Percentiles rank a stretch among this genome's conserved stretches.
These are phyloP conservation scores for Azemiops feae DNA, from an alignment of 2,113 vertebrate species.

Conservation along the genomic window DNA sequence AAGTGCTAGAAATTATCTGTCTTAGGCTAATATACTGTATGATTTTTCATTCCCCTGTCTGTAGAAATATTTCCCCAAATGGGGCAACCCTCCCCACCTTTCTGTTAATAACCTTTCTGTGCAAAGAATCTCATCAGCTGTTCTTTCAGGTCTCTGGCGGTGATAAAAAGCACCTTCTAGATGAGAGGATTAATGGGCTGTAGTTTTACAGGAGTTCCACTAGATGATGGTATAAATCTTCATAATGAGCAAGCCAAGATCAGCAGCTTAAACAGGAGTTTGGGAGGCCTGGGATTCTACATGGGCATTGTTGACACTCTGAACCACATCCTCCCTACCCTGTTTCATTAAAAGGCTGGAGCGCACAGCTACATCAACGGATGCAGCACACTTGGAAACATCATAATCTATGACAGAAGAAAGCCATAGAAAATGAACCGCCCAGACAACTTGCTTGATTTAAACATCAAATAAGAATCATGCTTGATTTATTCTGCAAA, in stretches of 20 bases:
- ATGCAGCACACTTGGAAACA: constrained; percentile 34
- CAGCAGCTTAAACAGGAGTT: constrained; percentile 11
- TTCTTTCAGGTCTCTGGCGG: constrained; percentile 19
- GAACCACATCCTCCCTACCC: constrained; percentile 14
- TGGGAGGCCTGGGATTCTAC: constrained; percentile 56
- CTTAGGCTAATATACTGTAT: constrained; percentile 39
- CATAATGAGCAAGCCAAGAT: constrained; percentile 47
- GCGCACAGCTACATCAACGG: neutral
- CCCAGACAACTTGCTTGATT: constrained; percentile 62
- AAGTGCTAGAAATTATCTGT: neutral
- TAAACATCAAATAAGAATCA: constrained; percentile 63
- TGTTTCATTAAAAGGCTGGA: constrained; percentile 33
- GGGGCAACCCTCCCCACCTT: constrained; percentile 42
- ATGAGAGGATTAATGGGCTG: constrained; percentile 41
- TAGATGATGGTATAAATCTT: constrained; percentile 78
- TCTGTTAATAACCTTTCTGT: constrained; percentile 53
- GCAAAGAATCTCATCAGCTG: constrained; percentile 31
- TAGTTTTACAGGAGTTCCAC: constrained; percentile 60
- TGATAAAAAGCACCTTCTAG: constrained; percentile 27
- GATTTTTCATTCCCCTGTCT: constrained; percentile 36
- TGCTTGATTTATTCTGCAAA: constrained; percentile 73
- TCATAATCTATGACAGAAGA: constrained; percentile 28
- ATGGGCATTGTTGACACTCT: constrained; percentile 15
- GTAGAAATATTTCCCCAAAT: constrained; percentile 43
- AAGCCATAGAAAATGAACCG: constrained; percentile 53